These are phyloP conservation scores for Vanessa atalanta DNA, from an alignment of 1,140 invertebrate species.

Conservation along the genomic window DNA sequence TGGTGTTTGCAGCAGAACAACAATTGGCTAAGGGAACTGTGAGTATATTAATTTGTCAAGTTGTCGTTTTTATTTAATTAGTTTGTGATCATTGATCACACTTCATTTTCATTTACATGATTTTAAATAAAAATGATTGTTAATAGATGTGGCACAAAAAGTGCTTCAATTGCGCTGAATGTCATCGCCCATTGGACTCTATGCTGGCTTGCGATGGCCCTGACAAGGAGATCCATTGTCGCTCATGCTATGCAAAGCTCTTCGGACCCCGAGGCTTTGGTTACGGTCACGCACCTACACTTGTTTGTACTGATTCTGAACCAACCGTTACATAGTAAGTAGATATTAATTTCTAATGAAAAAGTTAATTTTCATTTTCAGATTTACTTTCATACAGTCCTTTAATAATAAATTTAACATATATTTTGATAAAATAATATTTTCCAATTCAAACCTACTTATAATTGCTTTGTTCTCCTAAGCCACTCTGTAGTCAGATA, in stretches of 20 bases:
- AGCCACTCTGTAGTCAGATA: too few relatives aligned
- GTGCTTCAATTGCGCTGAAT: constrained; percentile 95
- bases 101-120: too few relatives aligned
- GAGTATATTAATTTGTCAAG: constrained; percentile 57
- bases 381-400: constrained; percentile 4
- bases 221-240: constrained; percentile 93
- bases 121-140: too few relatives aligned
- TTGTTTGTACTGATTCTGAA: constrained; percentile 88
- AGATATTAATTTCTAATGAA: neutral
- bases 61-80: neutral
- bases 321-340: constrained; percentile 87
- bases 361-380: neutral
- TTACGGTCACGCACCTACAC: constrained; percentile 91
- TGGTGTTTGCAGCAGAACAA: constrained; percentile 96
- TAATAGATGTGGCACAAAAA: constrained; percentile 95
- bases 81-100: too few relatives aligned
- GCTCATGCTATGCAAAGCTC: constrained; percentile 92
- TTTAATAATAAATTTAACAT: neutral
- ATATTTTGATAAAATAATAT: neutral
- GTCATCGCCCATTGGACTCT: constrained; percentile 96
- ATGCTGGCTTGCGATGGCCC: constrained; percentile 94
- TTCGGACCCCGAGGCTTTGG: constrained; percentile 96
- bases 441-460: neutral
- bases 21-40: constrained; percentile 94
- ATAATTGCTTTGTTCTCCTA: neutral